These are phyloP conservation scores for Acanthis flammea DNA, from an alignment of 2,797 vertebrate genomes.

Conservation along the genomic window DNA sequence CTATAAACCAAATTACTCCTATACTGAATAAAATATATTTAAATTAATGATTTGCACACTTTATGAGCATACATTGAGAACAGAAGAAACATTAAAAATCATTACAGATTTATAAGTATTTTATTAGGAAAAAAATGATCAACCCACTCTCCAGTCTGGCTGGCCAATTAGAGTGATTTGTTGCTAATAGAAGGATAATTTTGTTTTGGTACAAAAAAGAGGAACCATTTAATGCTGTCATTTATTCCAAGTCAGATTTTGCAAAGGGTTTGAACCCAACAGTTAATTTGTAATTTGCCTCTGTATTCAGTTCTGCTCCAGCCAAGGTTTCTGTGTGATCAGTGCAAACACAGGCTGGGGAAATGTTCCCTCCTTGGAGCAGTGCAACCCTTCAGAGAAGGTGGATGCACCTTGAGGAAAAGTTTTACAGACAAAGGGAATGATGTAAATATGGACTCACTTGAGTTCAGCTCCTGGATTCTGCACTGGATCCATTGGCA, in stretches of 20 bases:
- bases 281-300: not conserved
- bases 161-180: constrained; percentile 21
- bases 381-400: not conserved
- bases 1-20: not conserved
- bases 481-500: not conserved
- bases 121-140: not conserved
- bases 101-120: not conserved
- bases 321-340: not conserved
- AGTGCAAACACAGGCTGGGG: not conserved
- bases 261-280: not conserved
- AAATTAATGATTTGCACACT: not conserved
- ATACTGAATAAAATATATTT: not conserved
- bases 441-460: not conserved
- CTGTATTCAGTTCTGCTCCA: not conserved
- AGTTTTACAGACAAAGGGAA: not conserved
- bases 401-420: not conserved
- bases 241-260: constrained; percentile 1
- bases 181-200: constrained; percentile 9
- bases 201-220: not conserved
- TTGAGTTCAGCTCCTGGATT: not conserved
- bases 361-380: not conserved
- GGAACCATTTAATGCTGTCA: not conserved
- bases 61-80: not conserved
- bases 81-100: not conserved
- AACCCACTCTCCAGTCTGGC: not conserved